Evolutionary conservation across 2,113 vertebrate species (phyloP).

Genomic region (Ifrita kowaldi): DNA sequence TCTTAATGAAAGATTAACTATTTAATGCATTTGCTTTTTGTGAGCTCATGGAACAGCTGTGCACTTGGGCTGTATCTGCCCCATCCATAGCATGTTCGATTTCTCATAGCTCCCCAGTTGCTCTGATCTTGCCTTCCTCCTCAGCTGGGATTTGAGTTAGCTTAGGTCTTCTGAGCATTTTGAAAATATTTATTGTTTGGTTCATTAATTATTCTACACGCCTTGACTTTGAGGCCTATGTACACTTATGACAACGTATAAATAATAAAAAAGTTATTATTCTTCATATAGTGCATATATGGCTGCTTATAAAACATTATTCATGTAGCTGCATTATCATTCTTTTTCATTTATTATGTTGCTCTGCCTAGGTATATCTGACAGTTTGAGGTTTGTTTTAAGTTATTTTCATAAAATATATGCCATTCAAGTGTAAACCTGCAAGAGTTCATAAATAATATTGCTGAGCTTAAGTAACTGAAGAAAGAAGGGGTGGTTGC

Average conservation of each 20-base stretch:
- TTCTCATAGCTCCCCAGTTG: slow-evolving; percentile 20
- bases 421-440: not conserved
- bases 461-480: not conserved
- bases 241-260: not conserved
- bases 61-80: not conserved
- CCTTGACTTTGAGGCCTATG: not conserved
- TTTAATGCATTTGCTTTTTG: slow-evolving; percentile 62
- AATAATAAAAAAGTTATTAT: slow-evolving; percentile 31
- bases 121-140: not conserved
- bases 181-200: slow-evolving; percentile 45
- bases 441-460: not conserved
- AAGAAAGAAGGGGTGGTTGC: not conserved
- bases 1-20: slow-evolving; percentile 68
- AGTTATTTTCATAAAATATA: not conserved
- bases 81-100: not conserved
- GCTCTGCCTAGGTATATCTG: not conserved
- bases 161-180: slow-evolving; percentile 4
- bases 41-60: slow-evolving; percentile 49
- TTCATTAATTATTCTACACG: slow-evolving; percentile 52
- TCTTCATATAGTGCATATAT: not conserved
- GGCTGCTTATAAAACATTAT: not conserved
- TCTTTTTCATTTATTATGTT: not conserved
- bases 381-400: not conserved
- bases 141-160: slow-evolving; percentile 27
- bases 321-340: not conserved